Evolutionary conservation across 2,888 invertebrate species (phyloP).

Genomic region (Patella depressa): DNA sequence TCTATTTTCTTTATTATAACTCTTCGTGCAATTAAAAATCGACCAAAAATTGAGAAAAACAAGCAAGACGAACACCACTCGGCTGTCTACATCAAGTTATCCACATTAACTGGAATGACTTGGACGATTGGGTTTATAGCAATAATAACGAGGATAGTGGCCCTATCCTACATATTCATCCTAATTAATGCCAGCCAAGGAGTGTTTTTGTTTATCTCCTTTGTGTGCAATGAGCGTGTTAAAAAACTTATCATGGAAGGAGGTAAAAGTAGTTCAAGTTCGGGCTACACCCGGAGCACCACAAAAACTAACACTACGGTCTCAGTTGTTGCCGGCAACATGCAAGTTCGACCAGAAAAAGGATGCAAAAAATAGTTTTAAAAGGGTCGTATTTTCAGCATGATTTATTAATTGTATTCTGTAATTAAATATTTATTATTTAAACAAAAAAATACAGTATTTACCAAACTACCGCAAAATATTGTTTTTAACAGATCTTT

Average conservation of each 20-base stretch:
- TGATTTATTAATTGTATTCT: too few species aligned
- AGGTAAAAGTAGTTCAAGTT: not conserved
- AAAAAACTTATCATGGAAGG: slow-evolving; percentile 9
- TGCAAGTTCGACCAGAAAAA: too few species aligned
- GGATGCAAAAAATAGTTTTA: too few species aligned
- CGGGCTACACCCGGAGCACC: too few species aligned
- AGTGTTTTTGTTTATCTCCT: slow-evolving; percentile 40
- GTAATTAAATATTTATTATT: too few species aligned
- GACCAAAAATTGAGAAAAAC: slow-evolving; percentile 23
- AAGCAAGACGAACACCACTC: slow-evolving; percentile 32
- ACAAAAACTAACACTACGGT: too few species aligned
- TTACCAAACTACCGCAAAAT: too few species aligned
- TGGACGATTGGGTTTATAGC: slow-evolving; percentile 34
- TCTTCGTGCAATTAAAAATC: slow-evolving; percentile 27
- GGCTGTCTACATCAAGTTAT: slow-evolving; percentile 37
- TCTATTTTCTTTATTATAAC: slow-evolving; percentile 35
- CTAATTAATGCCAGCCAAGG: slow-evolving; percentile 38
- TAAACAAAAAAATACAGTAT: too few species aligned
- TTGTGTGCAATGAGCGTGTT: slow-evolving; percentile 36
- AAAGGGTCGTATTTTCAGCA: too few species aligned
- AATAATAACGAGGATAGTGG: slow-evolving; percentile 13
- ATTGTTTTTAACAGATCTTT: too few species aligned
- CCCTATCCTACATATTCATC: slow-evolving; percentile 27
- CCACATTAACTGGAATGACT: slow-evolving; percentile 39
- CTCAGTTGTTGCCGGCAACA: too few species aligned